A percentile compares a stretch with the other conserved stretches of the same genome.
These are phyloP conservation scores for Yponomeuta plumbellus DNA, from an alignment of 2,888 invertebrate species.

Conservation along the genomic window DNA sequence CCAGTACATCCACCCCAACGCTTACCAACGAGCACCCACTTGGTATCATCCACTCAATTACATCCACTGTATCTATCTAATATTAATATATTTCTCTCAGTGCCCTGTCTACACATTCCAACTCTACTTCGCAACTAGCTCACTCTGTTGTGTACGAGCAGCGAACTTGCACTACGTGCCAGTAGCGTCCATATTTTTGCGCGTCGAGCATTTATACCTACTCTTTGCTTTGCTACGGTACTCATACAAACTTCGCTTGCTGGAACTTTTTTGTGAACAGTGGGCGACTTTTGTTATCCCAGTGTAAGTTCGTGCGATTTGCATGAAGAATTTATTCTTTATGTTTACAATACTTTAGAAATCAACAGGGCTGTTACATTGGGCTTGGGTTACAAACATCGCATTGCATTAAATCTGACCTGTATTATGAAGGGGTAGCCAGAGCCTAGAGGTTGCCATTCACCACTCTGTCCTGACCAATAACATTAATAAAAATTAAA, in stretches of 20 bases:
- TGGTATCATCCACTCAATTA: too few relatives aligned
- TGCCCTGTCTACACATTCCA: not conserved
- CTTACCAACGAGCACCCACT: too few relatives aligned
- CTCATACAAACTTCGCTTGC: not conserved
- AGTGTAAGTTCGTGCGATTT: not conserved
- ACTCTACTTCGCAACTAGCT: not conserved
- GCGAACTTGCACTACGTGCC: slow-evolving; percentile 5
- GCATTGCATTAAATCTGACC: too few relatives aligned
- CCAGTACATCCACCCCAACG: too few relatives aligned
- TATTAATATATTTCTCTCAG: not conserved
- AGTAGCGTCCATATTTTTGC: not conserved
- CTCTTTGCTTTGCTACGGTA: not conserved
- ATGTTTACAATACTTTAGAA: not conserved
- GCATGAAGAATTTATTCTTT: not conserved
- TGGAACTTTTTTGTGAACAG: not conserved
- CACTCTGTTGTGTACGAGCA: slow-evolving; percentile 1
- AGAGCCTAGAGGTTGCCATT: too few relatives aligned
- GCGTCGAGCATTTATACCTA: slow-evolving; percentile 2
- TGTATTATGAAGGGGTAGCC: too few relatives aligned
- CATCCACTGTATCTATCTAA: too few relatives aligned
- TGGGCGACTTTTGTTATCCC: not conserved
- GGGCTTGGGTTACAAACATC: too few relatives aligned
- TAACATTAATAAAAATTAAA: too few relatives aligned
- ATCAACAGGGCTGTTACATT: too few relatives aligned
- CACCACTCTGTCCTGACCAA: too few relatives aligned